A percentile compares a stretch with the other conserved stretches of the same genome.
phyloP scores from a whole-genome alignment of 1,140 invertebrate species.

The Agraylea sexmaculata region DNA sequence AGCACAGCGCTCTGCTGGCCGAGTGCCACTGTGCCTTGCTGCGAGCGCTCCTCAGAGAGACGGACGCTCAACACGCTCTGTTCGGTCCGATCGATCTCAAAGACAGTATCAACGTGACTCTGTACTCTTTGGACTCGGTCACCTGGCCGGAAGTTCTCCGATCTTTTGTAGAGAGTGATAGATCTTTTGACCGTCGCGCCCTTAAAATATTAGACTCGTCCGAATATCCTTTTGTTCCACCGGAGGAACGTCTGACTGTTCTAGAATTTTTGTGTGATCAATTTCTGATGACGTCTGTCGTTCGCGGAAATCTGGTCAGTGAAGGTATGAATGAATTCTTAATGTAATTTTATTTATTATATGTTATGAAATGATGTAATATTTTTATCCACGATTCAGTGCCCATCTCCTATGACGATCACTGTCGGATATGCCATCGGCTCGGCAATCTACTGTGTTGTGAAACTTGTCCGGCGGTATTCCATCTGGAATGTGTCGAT shows the following conservation, averaged over 20 bases:
- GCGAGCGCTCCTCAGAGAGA: conserved; percentile 83
- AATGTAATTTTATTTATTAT: not conserved
- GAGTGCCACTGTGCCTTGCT: conserved; percentile 89
- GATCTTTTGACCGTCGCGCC: conserved; percentile 60
- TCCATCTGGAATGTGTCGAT: conserved; percentile 91
- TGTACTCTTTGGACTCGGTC: conserved; percentile 85
- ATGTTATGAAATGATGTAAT: not conserved
- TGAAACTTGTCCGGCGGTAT: conserved; percentile 93
- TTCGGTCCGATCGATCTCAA: conserved; percentile 94
- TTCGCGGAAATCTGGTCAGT: conserved; percentile 84
- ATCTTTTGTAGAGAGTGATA: conserved; percentile 81
- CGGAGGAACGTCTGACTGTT: conserved; percentile 75
- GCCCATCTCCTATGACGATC: conserved; percentile 88
- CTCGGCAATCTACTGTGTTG: conserved; percentile 91
- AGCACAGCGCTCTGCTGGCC: conserved; percentile 78
- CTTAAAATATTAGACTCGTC: conserved; percentile 55
- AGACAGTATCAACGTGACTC: conserved; percentile 86
- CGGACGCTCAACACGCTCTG: conserved; percentile 88
- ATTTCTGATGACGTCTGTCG: conserved; percentile 85
- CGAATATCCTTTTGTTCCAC: conserved; percentile 81
- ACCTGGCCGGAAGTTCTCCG: conserved; percentile 90
- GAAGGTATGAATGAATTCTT: conserved; percentile 56
- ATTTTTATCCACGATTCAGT: conserved; percentile 40
- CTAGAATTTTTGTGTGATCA: conserved; percentile 87
- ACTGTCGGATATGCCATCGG: conserved; percentile 89